Evolutionary conservation across 2,888 invertebrate species (phyloP).

Genomic region (Selenia dentaria): DNA sequence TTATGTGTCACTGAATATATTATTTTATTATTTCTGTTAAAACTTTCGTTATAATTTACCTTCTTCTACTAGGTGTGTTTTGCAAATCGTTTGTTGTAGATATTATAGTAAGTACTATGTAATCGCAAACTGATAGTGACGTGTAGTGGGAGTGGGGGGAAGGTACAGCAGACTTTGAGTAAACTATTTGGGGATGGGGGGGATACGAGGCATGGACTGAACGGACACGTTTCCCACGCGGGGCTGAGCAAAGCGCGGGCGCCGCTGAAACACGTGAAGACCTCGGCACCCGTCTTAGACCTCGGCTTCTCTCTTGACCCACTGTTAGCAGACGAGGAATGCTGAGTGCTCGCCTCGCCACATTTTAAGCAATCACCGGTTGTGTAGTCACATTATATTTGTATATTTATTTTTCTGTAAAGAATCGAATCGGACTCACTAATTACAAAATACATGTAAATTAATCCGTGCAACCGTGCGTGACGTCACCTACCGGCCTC

Average conservation of each 20-base stretch:
- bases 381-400: conserved; percentile 73
- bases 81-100: too few relatives aligned
- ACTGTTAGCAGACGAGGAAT: conserved; percentile 79
- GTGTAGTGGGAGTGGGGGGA: conserved; percentile 60
- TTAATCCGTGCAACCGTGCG: too few relatives aligned
- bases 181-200: conserved; percentile 58
- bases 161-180: conserved; percentile 59
- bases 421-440: conserved; percentile 67
- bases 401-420: conserved; percentile 81
- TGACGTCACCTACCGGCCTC: too few relatives aligned
- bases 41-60: too few relatives aligned
- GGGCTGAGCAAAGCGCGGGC: conserved; percentile 41
- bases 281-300: conserved; percentile 60
- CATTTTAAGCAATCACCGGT: conserved; percentile 61
- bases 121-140: conserved; percentile 78
- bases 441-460: conserved; percentile 54
- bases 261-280: conserved; percentile 54
- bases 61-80: too few relatives aligned
- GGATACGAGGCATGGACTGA: conserved; percentile 57
- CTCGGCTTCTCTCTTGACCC: conserved; percentile 76
- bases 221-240: conserved; percentile 55
- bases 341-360: conserved; percentile 59
- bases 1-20: too few relatives aligned
- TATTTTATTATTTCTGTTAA: too few relatives aligned
- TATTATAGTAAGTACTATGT: too few relatives aligned